Percentiles rank a stretch among this genome's conserved stretches.
These are phyloP conservation scores for Micromys minutus DNA, from an alignment of 2,113 vertebrate species.

Conservation along the genomic window DNA sequence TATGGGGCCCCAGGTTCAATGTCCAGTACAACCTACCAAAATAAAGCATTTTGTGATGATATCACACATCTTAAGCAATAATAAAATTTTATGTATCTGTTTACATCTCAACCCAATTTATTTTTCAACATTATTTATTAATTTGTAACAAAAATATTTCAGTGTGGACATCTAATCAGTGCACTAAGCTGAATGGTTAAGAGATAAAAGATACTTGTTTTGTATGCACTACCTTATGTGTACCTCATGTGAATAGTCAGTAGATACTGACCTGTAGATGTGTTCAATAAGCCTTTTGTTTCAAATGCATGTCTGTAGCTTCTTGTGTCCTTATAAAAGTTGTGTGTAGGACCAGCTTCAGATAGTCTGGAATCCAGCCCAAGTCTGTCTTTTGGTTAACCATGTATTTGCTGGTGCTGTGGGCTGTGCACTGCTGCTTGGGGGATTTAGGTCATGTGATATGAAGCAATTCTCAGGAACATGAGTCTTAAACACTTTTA, in stretches of 20 bases:
- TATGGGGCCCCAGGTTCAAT: neutral
- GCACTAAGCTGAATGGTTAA: neutral
- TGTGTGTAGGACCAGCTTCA: constrained; percentile 8
- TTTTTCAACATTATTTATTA: constrained; percentile 3
- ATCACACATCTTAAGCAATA: neutral
- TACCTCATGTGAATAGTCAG: neutral
- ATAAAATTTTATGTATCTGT: neutral
- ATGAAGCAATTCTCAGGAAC: constrained; percentile 56
- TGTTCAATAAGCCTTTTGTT: neutral
- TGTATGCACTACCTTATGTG: neutral
- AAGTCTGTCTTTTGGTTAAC: constrained; percentile 40
- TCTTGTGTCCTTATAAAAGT: constrained; percentile 43
- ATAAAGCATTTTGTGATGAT: neutral
- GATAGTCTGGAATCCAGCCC: constrained; percentile 23
- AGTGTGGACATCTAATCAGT: neutral
- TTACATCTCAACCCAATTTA: neutral
- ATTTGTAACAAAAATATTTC: constrained; percentile 34
- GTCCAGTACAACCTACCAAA: neutral
- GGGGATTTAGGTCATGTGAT: constrained; percentile 59
- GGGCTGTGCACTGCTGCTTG: neutral
- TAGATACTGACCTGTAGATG: neutral
- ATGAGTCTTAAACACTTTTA: constrained; percentile 57
- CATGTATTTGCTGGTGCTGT: constrained; percentile 32
- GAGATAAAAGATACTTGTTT: neutral
- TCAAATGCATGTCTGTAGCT: constrained; percentile 5